These are phyloP conservation scores for Agriopis leucophaearia DNA, from an alignment of 2,888 invertebrate genomes.

Conservation along the genomic window DNA sequence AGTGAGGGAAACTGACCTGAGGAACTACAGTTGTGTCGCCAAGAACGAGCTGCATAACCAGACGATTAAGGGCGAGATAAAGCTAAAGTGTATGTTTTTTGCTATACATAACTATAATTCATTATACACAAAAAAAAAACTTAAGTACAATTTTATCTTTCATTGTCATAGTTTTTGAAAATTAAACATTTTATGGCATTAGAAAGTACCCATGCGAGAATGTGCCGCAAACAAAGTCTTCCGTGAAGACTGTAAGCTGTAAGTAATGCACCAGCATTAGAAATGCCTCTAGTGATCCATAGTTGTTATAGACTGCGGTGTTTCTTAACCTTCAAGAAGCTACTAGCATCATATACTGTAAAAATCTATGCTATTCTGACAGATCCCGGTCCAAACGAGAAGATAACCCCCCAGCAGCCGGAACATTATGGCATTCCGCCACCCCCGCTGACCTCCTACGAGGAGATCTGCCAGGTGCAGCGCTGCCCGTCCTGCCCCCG, in stretches of 20 bases:
- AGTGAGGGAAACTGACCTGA: conserved; percentile 89
- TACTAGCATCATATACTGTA: too few species aligned
- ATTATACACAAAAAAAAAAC: too few species aligned
- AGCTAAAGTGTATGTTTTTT: conserved; percentile 65
- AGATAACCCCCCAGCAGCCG: conserved; percentile 65
- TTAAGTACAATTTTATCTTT: background rate
- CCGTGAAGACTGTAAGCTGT: too few species aligned
- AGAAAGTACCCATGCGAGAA: too few species aligned
- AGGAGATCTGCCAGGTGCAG: conserved; percentile 79
- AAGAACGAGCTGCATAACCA: conserved; percentile 94
- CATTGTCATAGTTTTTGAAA: background rate
- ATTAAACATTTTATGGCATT: background rate
- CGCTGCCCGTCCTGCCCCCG: conserved; percentile 78
- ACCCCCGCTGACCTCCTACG: conserved; percentile 75
- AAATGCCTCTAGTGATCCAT: too few species aligned
- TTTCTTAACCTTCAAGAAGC: too few species aligned
- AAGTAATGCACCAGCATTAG: too few species aligned
- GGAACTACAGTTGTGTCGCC: conserved; percentile 93
- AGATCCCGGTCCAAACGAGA: conserved; percentile 73
- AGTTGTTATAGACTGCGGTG: too few species aligned
- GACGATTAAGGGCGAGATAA: conserved; percentile 89
- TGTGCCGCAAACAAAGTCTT: too few species aligned
- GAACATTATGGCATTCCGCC: conserved; percentile 78
- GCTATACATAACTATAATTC: too few species aligned
- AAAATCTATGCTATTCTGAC: conserved; percentile 16